Evolutionary conservation across 2,113 vertebrate genomes (phyloP).

Genomic region (Chroicocephalus ridibundus): DNA sequence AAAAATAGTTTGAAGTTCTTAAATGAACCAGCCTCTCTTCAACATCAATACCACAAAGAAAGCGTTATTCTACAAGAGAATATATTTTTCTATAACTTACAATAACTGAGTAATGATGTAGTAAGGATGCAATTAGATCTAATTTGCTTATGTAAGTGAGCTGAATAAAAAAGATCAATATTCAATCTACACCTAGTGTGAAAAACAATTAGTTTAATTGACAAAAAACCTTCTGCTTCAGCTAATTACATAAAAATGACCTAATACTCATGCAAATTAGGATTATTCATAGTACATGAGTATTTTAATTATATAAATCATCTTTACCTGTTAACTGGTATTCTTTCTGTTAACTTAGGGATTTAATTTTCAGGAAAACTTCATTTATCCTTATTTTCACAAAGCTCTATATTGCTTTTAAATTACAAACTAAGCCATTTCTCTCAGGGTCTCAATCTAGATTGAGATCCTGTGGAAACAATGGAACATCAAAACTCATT

Average conservation of each 20-base stretch:
- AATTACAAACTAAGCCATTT: not conserved
- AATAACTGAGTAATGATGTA: constrained; percentile 71
- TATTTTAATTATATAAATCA: constrained; percentile 69
- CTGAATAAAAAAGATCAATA: constrained; percentile 75
- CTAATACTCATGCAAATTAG: constrained; percentile 70
- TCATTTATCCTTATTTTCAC: not conserved
- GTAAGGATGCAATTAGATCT: constrained; percentile 73
- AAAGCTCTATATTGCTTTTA: not conserved
- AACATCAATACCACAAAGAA: constrained; percentile 39
- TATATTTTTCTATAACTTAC: constrained; percentile 52
- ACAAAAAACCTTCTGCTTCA: constrained; percentile 58
- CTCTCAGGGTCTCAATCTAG: not conserved
- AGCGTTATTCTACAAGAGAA: constrained; percentile 40
- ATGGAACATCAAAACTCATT: not conserved
- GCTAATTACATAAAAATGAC: constrained; percentile 75
- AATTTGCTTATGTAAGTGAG: constrained; percentile 79
- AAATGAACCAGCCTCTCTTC: constrained; percentile 45
- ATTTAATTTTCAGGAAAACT: not conserved
- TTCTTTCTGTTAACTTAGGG: not conserved
- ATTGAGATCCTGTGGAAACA: not conserved
- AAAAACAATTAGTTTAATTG: constrained; percentile 79
- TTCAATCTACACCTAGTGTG: constrained; percentile 72
- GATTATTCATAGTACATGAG: constrained; percentile 71
- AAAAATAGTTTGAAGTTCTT: constrained; percentile 11
- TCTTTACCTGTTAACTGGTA: constrained; percentile 38